Evolutionary conservation across 2,113 vertebrate species (phyloP), one percentile per base, ranked within the genome.

Genomic region (Syngnathus floridae): DNA sequence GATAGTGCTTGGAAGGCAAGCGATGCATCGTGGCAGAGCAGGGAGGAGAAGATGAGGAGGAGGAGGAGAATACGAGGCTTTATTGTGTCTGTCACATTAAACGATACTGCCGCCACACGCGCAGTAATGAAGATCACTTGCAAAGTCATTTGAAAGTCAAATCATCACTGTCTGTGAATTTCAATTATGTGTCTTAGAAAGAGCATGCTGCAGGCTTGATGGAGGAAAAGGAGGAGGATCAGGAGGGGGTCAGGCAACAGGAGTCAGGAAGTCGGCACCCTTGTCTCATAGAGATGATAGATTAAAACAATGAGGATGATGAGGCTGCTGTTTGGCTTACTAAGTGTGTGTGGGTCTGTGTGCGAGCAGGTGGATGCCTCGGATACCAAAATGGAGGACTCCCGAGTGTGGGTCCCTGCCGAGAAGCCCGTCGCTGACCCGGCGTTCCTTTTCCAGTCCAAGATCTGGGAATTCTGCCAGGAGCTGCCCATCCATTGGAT

Each of bases 401-500:
- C 89, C 65, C 86, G 83, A 72, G 87, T 90, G 82, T 92, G 91
- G 91, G 81, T 91, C 68, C 91, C 90, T 64, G 82, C 86, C 0
- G 85, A 90, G 81, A 83, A 91, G 72, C 87, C 91, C 71, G 86
- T 92, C 66, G 69, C 80, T 73, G 88, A 89, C 80, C 78, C 71
- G 9, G 79, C 75, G 65, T 91, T 92, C 84, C 89, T 92, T 69
- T 85, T 86, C 54, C 73, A 85, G 75, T 90, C 91, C 77, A 90
- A 86, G 82, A 92, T 92, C 80, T 90, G 88, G 90, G 90, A 92
- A 83, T 83, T 91, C 81, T 92, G 90, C 85, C 86, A 88, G 71
- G 83, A 90, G 70, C 79, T 91, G 75, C 90, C 91, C 74, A 88
- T 92, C 73, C 90, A 92, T 82, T 92, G 91, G 91, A 91, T 91